Evolutionary conservation across 2,888 invertebrate genomes (phyloP), one percentile per base, ranked within the genome.

Genomic region (Leucania comma): DNA sequence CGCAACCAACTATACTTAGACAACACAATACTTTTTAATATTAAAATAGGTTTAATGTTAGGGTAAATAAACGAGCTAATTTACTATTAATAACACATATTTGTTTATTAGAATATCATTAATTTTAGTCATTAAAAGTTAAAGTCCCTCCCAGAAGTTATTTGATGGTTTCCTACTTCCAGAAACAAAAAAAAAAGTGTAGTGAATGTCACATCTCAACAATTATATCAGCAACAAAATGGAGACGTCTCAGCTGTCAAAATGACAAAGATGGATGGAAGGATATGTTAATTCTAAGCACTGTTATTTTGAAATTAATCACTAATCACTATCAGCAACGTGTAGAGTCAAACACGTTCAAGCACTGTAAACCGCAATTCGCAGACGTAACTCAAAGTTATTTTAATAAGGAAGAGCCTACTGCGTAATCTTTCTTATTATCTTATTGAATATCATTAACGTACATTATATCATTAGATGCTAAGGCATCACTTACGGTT

Each of bases 291-390:
- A 17, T 62, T 60, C 32, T 32, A 17, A 58, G 24, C 10, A 48
- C 3, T 26, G 38, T 66, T 54, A 32, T 74, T 35, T 46, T 6
- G 20, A 57, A 58, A 38, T 4, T 54, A 56, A 54, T 60, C 35
- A 42, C 26, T 51, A 61, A 67, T 67, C 69, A 64, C 48, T 71
- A 68, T 71, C 38, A 53, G 42, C n/a, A 56, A 5, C 42, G 17
- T 42, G 17, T 35, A 29, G 9, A 38, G 26, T 59, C 58, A 50
- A 61, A 75, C 60, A 68, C 26, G 67, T 82, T 84, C 78, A 84
- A 68, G 84, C 83, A 80, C 81, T 82, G 80, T 72, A 87, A 76
- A 85, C 78, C 67, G 56, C 72, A 48, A 9, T n/a, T 20, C 20
- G 46, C 9, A 67, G 61, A 72, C 74, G 78, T 77, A 85, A 79